Evolutionary conservation across 2,888 invertebrate genomes (phyloP).

Genomic region (Dryomyza anilis): DNA sequence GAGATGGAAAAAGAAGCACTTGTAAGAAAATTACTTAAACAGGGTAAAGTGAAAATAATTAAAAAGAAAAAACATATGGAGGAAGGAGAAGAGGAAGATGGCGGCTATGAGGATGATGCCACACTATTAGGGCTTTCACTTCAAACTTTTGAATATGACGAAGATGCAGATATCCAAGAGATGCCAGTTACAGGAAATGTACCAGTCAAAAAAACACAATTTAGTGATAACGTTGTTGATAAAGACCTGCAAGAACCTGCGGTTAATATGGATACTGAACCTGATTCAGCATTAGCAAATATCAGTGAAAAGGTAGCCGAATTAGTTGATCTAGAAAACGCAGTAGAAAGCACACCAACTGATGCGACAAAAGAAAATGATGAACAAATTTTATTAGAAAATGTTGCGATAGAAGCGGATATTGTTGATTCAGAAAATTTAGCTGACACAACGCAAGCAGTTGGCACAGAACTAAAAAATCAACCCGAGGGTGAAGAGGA

Average conservation of each 20-base stretch:
- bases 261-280: background rate
- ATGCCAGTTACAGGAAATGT: background rate
- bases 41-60: slow-evolving; percentile 10
- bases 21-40: slow-evolving; percentile 1
- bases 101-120: background rate
- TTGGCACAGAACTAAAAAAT: too few relatives aligned
- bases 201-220: background rate
- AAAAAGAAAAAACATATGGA: background rate
- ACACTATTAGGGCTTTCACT: too few relatives aligned
- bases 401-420: too few relatives aligned
- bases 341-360: background rate
- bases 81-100: background rate
- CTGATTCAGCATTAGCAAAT: too few relatives aligned
- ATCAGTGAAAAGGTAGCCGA: too few relatives aligned
- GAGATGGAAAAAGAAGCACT: slow-evolving; percentile 4
- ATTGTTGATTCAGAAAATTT: too few relatives aligned
- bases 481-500: too few relatives aligned
- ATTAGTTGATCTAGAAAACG: too few relatives aligned
- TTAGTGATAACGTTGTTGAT: background rate
- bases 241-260: background rate
- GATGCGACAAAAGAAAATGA: background rate
- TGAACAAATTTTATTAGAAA: background rate
- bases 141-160: slow-evolving; percentile 13
- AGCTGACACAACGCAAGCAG: too few relatives aligned
- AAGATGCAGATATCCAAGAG: too few relatives aligned